Conservation (phyloP, 1,140 invertebrate species). For the Polypedilum vanderplanki region DNA sequence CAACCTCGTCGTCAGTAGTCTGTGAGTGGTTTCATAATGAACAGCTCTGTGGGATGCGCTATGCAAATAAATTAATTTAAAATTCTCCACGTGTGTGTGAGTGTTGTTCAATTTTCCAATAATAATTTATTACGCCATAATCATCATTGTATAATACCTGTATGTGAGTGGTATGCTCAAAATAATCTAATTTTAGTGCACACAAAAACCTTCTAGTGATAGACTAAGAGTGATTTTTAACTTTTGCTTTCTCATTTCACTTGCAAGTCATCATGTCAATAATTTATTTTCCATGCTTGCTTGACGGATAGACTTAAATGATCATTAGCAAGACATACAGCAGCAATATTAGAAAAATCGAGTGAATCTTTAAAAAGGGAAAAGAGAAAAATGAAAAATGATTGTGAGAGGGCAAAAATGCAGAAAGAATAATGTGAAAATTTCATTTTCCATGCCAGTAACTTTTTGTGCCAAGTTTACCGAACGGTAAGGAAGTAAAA, state of each 20-base stretch:
- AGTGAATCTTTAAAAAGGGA: neutral
- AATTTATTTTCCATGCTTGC: slow-evolving; percentile 11
- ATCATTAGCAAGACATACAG: neutral
- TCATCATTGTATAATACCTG: too few species aligned
- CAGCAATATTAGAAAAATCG: neutral
- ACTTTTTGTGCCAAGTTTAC: neutral
- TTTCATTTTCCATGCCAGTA: slow-evolving; percentile 2
- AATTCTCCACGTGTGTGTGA: too few species aligned
- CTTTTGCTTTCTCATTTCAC: too few species aligned
- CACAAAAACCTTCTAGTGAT: neutral
- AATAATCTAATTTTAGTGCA: too few species aligned
- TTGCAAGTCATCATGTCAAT: slow-evolving; percentile 1
- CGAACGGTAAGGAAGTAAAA: too few species aligned
- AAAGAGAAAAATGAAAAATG: neutral
- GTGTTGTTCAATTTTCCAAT: too few species aligned
- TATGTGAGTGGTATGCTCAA: too few species aligned
- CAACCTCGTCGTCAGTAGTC: too few species aligned
- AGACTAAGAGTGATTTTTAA: neutral
- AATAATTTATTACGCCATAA: too few species aligned
- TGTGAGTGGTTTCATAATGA: too few species aligned
- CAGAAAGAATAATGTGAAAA: neutral
- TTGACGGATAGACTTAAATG: slow-evolving; percentile 11
- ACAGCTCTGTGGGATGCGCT: too few species aligned
- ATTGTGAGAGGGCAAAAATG: neutral
- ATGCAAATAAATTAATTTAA: too few species aligned